Base-by-base conservation (phyloP, 2,113 vertebrate species). In the Pica pica region DNA sequence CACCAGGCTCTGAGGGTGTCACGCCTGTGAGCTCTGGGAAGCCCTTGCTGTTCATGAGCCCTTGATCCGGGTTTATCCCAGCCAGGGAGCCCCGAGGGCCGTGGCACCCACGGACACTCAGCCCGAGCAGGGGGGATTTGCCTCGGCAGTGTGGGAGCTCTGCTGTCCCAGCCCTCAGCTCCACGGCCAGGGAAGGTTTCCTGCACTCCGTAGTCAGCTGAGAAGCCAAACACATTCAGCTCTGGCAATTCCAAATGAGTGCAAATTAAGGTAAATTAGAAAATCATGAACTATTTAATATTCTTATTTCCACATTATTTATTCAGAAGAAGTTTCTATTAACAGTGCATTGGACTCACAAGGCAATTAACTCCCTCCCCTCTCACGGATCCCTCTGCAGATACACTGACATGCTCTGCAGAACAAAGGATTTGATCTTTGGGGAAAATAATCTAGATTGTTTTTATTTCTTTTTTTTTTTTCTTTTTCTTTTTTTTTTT, bases 251-350 rank as follows among this genome's bases (percentile, higher is more conserved):
- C 76, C 19, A 77, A 86, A 80, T 69, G 71, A 83, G 89, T 21
- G 26, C 64, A 74, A 96, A 95, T 92, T 61, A 65, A 90, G 87
- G 89, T 83, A 61, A 92, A 95, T 94, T 81, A 92, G 71, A 67
- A 92, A 91, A 89, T 74, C 59, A 55, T 70, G 87, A 89, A 60
- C 83, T 91, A 70, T 83, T 90, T 88, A 76, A 86, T 80, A 85
- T 50, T 77, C 63, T 70, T 86, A 77, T 91, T 95, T 95, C 82
- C 55, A 91, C 56, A 88, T 91, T 95, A 95, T 89, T 95, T 95
- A 90, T 95, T 89, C 91, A 96, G 50, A 50, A 76, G 75, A 87
- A 85, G 61, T 87, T 85, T 95, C 94, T 87, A 80, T 96, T 95
- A 95, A 60, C 44, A 37, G 87, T 30, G 46, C 68, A 21, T 63